phyloP scores from a whole-genome alignment of 2,797 vertebrate genomes.

The Gorsachius magnificus region DNA sequence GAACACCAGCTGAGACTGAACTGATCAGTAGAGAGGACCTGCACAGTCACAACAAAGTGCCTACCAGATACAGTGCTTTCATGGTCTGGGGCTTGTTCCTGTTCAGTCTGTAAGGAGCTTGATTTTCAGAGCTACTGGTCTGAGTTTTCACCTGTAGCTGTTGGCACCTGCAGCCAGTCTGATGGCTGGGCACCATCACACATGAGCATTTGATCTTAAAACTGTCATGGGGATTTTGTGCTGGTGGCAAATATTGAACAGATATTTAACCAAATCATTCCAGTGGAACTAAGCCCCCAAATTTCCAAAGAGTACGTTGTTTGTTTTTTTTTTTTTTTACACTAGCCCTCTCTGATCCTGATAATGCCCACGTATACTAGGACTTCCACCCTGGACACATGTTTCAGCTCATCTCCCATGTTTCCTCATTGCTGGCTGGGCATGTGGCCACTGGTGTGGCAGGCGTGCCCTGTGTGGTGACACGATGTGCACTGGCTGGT shows the following conservation, averaged over 20 bases:
- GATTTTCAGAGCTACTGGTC: not conserved
- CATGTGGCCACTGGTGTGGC: not conserved
- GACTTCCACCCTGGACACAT: not conserved
- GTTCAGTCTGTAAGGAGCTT: not conserved
- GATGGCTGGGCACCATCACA: not conserved
- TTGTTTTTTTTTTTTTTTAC: not conserved
- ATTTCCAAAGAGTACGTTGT: not conserved
- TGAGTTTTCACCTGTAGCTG: not conserved
- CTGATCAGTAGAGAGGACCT: not conserved
- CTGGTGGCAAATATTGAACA: not conserved
- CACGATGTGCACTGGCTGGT: not conserved
- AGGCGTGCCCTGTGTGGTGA: not conserved
- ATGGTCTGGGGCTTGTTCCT: not conserved
- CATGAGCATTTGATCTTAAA: not conserved
- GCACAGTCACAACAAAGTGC: not conserved
- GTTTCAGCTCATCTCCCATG: not conserved
- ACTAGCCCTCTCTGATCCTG: not conserved
- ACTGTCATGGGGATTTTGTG: not conserved
- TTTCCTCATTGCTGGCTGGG: not conserved
- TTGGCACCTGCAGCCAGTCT: not conserved
- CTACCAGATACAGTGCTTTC: not conserved
- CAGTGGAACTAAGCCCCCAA: not conserved
- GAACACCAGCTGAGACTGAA: not conserved
- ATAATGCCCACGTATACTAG: accelerated
- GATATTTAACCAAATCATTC: not conserved